These are phyloP conservation scores for Strigamia transsilvanica DNA, from an alignment of 2,888 invertebrate genomes.

Conservation along the genomic window DNA sequence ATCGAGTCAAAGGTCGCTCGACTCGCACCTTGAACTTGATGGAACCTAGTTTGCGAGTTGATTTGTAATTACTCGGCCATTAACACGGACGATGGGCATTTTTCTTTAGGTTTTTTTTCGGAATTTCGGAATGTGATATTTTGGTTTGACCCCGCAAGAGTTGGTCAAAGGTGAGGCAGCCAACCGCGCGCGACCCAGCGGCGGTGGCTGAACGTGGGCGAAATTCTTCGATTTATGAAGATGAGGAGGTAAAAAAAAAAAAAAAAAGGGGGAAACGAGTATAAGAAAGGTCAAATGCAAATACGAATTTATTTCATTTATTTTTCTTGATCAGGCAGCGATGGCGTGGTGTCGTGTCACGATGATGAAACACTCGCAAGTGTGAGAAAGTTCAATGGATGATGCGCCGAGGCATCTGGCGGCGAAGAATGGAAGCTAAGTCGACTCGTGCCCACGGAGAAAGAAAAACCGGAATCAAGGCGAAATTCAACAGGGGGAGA, in stretches of 20 bases:
- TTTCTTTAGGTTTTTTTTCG: too few species aligned
- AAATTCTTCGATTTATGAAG: slow-evolving; percentile 31
- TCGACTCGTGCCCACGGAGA: neutral
- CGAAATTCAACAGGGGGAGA: too few species aligned
- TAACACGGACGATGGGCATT: neutral
- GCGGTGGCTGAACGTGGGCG: slow-evolving; percentile 22
- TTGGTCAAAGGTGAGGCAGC: slow-evolving; percentile 44
- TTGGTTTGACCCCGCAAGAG: neutral
- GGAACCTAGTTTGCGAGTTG: slow-evolving; percentile 16
- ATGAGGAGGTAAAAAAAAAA: neutral
- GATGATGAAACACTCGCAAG: neutral
- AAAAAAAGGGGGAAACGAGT: neutral
- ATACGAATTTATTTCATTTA: neutral
- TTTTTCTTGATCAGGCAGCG: neutral
- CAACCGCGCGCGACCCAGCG: slow-evolving; percentile 38
- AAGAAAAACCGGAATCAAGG: too few species aligned
- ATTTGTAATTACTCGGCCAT: slow-evolving; percentile 9
- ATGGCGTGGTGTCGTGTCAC: neutral
- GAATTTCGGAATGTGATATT: too few species aligned
- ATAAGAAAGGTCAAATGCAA: neutral
- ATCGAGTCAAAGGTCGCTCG: neutral
- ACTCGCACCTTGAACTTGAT: slow-evolving; percentile 6
- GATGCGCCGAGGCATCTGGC: neutral
- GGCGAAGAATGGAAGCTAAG: neutral
- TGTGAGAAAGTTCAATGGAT: slow-evolving; percentile 30